phyloP scores from a whole-genome alignment of 2,797 vertebrate species.

The Pangasius mekongensis region DNA sequence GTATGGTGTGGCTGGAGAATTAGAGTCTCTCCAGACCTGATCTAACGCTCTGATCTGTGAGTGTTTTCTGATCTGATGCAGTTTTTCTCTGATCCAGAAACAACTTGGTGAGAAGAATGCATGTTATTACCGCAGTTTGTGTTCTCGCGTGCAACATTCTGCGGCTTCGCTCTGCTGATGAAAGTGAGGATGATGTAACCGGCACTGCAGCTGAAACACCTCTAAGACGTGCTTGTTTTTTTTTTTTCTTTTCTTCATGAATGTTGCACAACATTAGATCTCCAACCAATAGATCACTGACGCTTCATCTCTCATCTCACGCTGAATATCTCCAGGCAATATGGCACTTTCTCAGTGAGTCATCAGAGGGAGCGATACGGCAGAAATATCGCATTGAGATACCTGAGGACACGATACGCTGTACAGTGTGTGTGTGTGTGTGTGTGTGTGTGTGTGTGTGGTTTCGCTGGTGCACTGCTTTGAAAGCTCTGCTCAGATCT shows the following conservation, averaged over 20 bases:
- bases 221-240: neutral
- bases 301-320: constrained; percentile 20
- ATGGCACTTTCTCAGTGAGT: constrained; percentile 23
- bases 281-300: constrained; percentile 5
- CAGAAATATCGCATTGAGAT: neutral
- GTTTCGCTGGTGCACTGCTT: neutral
- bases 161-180: neutral
- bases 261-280: constrained; percentile 38
- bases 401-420: neutral
- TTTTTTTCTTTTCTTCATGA: neutral
- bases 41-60: neutral
- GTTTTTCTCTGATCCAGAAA: neutral
- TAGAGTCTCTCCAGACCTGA: neutral
- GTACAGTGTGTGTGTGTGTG: neutral
- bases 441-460: neutral
- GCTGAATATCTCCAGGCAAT: constrained; percentile 22
- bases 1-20: neutral
- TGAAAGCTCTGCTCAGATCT: constrained; percentile 16
- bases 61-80: neutral
- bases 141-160: neutral
- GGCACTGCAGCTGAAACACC: neutral
- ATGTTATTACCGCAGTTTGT: neutral
- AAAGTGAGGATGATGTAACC: constrained; percentile 21
- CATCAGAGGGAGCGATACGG: constrained; percentile 4
- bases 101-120: too few species aligned